Conservation (phyloP, 2,888 invertebrate genomes). For the Harpalus rufipes region DNA sequence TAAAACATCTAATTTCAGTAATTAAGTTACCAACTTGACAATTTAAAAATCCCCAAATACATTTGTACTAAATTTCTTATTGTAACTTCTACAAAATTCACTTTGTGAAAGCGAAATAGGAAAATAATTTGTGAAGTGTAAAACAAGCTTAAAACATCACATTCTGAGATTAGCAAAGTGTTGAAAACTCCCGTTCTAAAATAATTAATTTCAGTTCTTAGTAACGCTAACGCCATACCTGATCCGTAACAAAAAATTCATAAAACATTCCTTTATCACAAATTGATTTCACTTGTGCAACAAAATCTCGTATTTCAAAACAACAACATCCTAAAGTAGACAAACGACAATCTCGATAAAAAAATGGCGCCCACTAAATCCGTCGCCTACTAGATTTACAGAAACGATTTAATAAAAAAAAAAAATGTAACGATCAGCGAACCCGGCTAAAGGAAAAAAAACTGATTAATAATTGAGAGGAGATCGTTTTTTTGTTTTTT, state of each 20-base stretch:
- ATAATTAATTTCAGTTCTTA: slow-evolving; percentile 37
- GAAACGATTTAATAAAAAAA: slow-evolving; percentile 16
- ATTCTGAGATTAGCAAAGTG: neutral
- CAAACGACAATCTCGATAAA: slow-evolving; percentile 32
- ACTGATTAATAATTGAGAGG: neutral
- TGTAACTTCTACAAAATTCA: no score
- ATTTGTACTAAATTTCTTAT: no score
- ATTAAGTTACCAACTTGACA: no score
- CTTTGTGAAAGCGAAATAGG: no score
- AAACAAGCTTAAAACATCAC: neutral
- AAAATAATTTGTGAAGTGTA: no score
- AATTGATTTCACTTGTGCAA: slow-evolving; percentile 13
- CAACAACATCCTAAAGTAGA: slow-evolving; percentile 42
- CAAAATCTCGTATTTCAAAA: slow-evolving; percentile 40
- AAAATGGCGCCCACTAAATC: slow-evolving; percentile 32
- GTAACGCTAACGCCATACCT: slow-evolving; percentile 43
- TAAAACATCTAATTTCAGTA: no score
- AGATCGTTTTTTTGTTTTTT: slow-evolving; percentile 36
- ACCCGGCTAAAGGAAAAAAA: slow-evolving; percentile 15
- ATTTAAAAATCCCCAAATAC: no score
- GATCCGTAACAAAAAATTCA: slow-evolving; percentile 25
- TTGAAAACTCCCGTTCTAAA: slow-evolving; percentile 33
- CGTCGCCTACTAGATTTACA: slow-evolving; percentile 35
- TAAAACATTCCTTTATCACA: neutral
- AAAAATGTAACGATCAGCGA: slow-evolving; percentile 44